These are phyloP conservation scores for Gymnarchus niloticus DNA, from an alignment of 2,113 vertebrate species.

Conservation along the genomic window DNA sequence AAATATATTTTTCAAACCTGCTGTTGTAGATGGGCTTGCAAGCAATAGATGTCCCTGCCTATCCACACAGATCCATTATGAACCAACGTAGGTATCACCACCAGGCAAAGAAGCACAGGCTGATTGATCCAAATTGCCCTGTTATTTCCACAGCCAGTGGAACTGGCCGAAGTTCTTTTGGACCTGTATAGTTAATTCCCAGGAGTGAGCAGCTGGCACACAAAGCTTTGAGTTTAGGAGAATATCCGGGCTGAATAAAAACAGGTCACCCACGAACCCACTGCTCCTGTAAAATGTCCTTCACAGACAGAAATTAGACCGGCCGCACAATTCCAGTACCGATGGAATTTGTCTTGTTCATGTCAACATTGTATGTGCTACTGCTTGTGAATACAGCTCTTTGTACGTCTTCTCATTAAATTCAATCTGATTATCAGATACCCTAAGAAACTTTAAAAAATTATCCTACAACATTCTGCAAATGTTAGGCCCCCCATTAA, in stretches of 20 bases:
- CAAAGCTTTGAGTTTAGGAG: neutral
- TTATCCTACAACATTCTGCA: neutral
- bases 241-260: neutral
- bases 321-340: too few relatives aligned
- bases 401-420: neutral
- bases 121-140: neutral
- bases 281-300: neutral
- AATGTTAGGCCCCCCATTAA: neutral
- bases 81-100: neutral
- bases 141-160: neutral
- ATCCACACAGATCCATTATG: neutral
- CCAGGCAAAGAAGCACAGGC: neutral
- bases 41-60: neutral
- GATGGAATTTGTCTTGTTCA: too few relatives aligned
- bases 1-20: neutral
- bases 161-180: neutral
- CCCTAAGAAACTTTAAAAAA: neutral
- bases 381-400: neutral
- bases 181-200: neutral
- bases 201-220: neutral
- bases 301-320: neutral
- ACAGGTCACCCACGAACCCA: neutral
- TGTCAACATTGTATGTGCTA: neutral
- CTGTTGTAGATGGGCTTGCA: neutral
- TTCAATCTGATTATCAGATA: neutral